phyloP scores from a whole-genome alignment of 1,140 invertebrate genomes.

The Panagrolaimus sp. region DNA sequence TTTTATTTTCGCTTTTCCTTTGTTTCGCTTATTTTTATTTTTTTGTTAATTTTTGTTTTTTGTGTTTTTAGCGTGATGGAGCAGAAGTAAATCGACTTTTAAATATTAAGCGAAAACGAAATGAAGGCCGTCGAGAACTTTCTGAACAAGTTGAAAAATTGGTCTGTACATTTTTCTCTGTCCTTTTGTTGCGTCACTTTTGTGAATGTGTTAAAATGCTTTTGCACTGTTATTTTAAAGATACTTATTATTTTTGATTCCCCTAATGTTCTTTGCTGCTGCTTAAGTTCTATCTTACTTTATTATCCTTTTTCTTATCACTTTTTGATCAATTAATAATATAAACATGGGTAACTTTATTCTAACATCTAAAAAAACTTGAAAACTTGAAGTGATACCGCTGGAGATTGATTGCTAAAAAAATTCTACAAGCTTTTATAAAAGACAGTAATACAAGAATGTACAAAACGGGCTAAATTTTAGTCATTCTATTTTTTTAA shows the following conservation, averaged over 20 bases:
- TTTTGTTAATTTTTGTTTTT: not conserved
- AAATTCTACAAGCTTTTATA: too few species aligned
- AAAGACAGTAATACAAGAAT: too few species aligned
- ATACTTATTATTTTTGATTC: too few species aligned
- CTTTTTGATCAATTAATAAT: too few species aligned
- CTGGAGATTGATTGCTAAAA: too few species aligned
- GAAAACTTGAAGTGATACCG: too few species aligned
- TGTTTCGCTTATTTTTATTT: too few species aligned
- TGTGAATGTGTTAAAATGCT: constrained; percentile 9
- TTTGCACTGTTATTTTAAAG: constrained; percentile 2
- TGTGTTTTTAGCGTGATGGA: constrained; percentile 33
- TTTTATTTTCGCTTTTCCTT: not conserved
- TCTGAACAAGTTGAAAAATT: constrained; percentile 45
- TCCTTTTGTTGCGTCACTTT: constrained; percentile 23
- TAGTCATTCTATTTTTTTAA: too few species aligned
- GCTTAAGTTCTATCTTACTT: not conserved
- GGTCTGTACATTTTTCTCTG: constrained; percentile 26
- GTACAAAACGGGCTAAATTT: too few species aligned
- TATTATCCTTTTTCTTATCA: not conserved
- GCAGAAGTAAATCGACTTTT: constrained; percentile 39
- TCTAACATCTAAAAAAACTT: too few species aligned
- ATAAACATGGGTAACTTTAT: too few species aligned
- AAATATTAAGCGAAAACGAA: constrained; percentile 23
- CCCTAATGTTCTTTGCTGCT: not conserved
- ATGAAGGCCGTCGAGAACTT: constrained; percentile 30